These are phyloP conservation scores for Danio jaintianensis DNA, from an alignment of 2,797 vertebrate genomes.

Conservation along the genomic window DNA sequence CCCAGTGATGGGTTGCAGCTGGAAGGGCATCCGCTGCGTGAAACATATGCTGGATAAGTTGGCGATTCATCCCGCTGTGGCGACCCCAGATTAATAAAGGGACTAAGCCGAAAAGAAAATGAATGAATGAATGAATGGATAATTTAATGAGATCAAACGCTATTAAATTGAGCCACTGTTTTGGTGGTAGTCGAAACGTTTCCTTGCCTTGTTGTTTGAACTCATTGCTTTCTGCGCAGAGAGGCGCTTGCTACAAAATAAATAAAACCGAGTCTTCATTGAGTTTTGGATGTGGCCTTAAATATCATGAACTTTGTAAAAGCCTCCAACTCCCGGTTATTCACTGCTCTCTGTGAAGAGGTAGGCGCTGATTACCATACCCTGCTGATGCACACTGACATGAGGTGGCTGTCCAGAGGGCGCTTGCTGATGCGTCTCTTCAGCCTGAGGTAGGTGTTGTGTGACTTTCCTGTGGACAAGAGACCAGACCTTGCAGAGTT, in stretches of 20 bases:
- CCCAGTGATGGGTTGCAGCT: too few relatives aligned
- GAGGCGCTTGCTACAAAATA: conserved; percentile 6
- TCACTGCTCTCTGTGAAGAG: conserved; percentile 3
- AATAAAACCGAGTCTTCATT: background rate
- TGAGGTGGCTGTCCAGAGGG: conserved; percentile 15
- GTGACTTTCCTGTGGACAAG: background rate
- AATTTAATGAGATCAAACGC: too few relatives aligned
- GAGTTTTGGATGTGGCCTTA: background rate
- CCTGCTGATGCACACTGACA: background rate
- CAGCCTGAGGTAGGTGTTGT: background rate
- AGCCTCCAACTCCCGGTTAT: conserved; percentile 10
- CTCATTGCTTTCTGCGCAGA: conserved; percentile 1
- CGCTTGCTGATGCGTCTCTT: background rate
- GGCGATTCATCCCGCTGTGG: too few relatives aligned
- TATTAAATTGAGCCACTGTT: too few relatives aligned
- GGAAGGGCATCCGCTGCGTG: too few relatives aligned
- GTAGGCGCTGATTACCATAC: background rate
- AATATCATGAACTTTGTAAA: conserved; percentile 1
- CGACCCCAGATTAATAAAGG: too few relatives aligned
- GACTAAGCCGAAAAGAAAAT: too few relatives aligned
- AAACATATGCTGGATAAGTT: too few relatives aligned
- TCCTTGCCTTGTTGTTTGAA: background rate
- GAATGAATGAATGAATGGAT: too few relatives aligned
- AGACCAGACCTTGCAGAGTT: background rate
- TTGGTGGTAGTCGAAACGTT: background rate